Evolutionary conservation across 2,797 vertebrate species (phyloP), one percentile per base, ranked within the genome.

Genomic region (Sebastes alutus): DNA sequence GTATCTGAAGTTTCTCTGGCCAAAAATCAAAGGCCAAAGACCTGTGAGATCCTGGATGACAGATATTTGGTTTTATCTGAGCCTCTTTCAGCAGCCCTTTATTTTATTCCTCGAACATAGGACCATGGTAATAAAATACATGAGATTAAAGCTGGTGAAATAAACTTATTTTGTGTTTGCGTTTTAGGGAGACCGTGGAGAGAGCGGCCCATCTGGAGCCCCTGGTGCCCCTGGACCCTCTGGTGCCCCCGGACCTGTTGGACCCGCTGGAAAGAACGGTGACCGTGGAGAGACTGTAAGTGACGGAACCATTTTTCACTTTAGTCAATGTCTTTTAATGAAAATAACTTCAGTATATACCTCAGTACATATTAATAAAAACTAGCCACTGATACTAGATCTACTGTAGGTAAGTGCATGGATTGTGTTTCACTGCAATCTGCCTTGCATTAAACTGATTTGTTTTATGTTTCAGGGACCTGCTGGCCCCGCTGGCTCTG

Each of bases 241-340:
- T 29, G 99, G 99, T 30, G 97, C 98, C 84, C 97, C 98, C 0
- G 99, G 99, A 91, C 97, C 98, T 0, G 92, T 98, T 0, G 99
- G 99, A 85, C 98, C 98, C 68, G 97, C 98, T 94, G 98, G 98
- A 95, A 99, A 99, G 95, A 91, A 16, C 1, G 99, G 99, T 82
- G 99, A 99, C 88, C 99, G 98, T 75, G 99, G 99, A 94, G 98
- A 99, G 96, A 94, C 94, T 66, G 99, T 99, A 94, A 98, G 93
- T 93, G 11, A 54, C 27, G 35, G 76, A 74, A 27, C 12, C 1
- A 29, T 77, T 59, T 54, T 62, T 71, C 23, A 55, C 7, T 64
- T 61, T 62, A 2, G 11, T 5, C 4, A 16, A 6, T 71, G 14
- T 69, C 12, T 49, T 69, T 25, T 72, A 8, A 23, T 74, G 6